phyloP scores from a whole-genome alignment of 2,888 invertebrate species.

The Drosophila formosana region DNA sequence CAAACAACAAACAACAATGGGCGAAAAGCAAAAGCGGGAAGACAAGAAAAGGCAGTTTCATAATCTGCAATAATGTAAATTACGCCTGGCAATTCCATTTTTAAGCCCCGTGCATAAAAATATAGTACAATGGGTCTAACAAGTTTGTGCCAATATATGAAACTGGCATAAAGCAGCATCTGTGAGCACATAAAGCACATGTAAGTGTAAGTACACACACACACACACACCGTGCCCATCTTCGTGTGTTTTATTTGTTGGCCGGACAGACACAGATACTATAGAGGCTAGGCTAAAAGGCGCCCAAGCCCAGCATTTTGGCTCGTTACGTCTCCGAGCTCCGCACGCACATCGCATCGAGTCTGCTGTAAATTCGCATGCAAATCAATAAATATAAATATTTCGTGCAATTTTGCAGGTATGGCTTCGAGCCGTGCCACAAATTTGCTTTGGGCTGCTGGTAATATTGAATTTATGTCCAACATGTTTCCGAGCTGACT shows the following conservation, averaged over 20 bases:
- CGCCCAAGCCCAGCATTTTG: background rate
- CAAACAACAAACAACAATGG: background rate
- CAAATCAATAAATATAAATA: slow-evolving; percentile 2
- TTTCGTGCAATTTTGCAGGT: slow-evolving; percentile 8
- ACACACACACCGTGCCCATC: background rate
- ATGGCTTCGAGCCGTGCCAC: background rate
- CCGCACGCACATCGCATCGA: background rate
- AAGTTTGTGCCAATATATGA: slow-evolving; percentile 1
- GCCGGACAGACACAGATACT: background rate
- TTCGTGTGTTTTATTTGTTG: background rate
- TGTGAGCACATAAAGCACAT: background rate
- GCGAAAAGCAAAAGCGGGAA: background rate
- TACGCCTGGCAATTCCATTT: background rate
- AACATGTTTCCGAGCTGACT: too few relatives aligned
- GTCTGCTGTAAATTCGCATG: background rate
- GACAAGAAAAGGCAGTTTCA: slow-evolving; percentile 1
- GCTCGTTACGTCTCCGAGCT: too few relatives aligned
- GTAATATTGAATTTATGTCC: too few relatives aligned
- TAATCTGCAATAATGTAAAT: slow-evolving; percentile 2
- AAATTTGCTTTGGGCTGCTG: background rate
- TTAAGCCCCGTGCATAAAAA: background rate
- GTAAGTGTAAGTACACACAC: background rate
- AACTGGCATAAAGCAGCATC: background rate
- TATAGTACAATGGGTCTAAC: background rate
- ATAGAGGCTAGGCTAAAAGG: background rate